Evolutionary conservation across 2,888 invertebrate species (phyloP).

Genomic region (Chironomus riparius): DNA sequence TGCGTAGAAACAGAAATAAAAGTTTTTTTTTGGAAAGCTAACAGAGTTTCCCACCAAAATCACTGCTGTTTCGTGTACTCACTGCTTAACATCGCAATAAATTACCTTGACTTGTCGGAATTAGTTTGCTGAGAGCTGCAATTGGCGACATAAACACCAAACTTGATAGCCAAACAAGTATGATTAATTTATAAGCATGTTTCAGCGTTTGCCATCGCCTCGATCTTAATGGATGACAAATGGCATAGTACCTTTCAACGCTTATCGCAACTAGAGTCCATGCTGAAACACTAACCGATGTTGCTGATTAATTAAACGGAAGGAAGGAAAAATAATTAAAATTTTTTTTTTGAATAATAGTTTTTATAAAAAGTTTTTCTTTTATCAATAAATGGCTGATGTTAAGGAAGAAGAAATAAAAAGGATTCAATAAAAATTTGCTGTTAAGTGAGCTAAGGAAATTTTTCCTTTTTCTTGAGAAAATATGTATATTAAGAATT

Average conservation of each 20-base stretch:
- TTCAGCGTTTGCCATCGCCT: conserved; percentile 65
- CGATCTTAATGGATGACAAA: conserved; percentile 64
- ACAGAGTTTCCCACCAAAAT: too few relatives aligned
- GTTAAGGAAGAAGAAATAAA: too few relatives aligned
- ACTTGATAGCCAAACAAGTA: conserved; percentile 55
- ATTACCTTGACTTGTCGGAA: conserved; percentile 46
- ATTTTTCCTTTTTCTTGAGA: too few relatives aligned
- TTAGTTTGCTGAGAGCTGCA: conserved; percentile 49
- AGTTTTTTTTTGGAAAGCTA: too few relatives aligned
- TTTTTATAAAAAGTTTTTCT: too few relatives aligned
- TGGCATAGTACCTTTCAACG: conserved; percentile 69
- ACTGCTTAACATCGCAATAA: background rate
- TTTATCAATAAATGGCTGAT: too few relatives aligned
- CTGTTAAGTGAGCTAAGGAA: too few relatives aligned
- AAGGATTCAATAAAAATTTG: too few relatives aligned
- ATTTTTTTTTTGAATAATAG: too few relatives aligned
- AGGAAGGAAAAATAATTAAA: conserved; percentile 29
- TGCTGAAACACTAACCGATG: conserved; percentile 64
- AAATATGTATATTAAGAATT: too few relatives aligned
- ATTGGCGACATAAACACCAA: conserved; percentile 57
- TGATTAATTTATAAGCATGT: conserved; percentile 63
- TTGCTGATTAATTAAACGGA: conserved; percentile 45
- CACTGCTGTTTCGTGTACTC: background rate
- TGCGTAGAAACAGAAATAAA: too few relatives aligned
- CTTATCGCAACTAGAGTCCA: conserved; percentile 72